Percentiles rank a stretch among this genome's conserved stretches.
These are phyloP conservation scores for Loris lydekkerianus DNA, from an alignment of 2,797 vertebrate genomes.

Conservation along the genomic window DNA sequence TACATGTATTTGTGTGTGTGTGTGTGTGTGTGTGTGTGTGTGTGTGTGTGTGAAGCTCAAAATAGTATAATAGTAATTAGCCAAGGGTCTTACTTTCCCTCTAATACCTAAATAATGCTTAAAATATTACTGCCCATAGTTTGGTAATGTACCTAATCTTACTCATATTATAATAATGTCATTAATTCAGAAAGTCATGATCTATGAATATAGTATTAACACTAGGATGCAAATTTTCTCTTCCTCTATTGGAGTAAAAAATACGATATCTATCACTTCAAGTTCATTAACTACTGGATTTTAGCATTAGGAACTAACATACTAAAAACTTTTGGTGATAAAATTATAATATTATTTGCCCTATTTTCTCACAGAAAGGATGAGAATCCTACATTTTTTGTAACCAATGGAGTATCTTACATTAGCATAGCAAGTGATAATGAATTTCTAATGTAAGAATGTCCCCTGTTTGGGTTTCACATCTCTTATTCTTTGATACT, in stretches of 20 bases:
- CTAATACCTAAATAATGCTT: constrained; percentile 67
- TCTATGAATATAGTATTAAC: constrained; percentile 30
- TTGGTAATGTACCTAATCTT: constrained; percentile 56
- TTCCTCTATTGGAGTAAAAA: constrained; percentile 10
- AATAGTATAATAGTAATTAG: neutral
- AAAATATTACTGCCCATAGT: constrained; percentile 34
- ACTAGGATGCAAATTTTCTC: constrained; percentile 48
- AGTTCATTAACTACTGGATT: constrained; percentile 34
- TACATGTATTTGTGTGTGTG: too few relatives aligned
- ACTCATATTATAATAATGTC: constrained; percentile 63
- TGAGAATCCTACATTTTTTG: neutral
- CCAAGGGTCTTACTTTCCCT: neutral
- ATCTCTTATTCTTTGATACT: neutral
- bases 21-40: too few relatives aligned
- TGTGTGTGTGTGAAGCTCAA: neutral
- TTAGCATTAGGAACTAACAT: neutral
- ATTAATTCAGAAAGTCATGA: constrained; percentile 60
- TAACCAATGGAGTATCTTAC: neutral
- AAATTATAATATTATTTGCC: neutral
- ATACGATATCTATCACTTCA: constrained; percentile 51
- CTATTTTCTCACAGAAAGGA: constrained; percentile 1
- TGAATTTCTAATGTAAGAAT: neutral
- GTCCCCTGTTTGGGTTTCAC: neutral
- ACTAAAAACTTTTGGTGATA: neutral
- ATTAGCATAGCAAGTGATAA: neutral